Evolutionary conservation across 1,140 invertebrate genomes (phyloP).

Genomic region (Trichomalopsis sarcophagae): DNA sequence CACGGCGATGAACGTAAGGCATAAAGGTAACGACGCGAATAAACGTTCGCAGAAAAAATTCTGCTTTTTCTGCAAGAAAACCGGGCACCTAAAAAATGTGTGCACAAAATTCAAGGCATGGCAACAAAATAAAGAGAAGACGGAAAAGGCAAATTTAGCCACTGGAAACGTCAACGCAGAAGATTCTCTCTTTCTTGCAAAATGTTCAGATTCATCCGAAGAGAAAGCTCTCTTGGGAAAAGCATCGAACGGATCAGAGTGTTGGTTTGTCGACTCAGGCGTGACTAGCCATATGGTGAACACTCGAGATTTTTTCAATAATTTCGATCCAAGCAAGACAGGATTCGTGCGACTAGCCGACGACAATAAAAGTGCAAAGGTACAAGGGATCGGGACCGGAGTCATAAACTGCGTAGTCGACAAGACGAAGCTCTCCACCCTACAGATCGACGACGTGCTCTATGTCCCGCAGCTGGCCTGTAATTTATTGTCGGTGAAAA

Average conservation of each 20-base stretch:
- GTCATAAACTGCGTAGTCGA: too few relatives aligned
- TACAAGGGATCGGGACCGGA: too few relatives aligned
- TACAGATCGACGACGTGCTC: not conserved
- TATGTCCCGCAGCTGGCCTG: not conserved
- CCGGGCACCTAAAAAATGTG: conserved; percentile 44
- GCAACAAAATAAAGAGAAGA: conserved; percentile 42
- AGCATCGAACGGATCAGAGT: not conserved
- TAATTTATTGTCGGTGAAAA: conserved; percentile 27
- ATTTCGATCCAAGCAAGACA: not conserved
- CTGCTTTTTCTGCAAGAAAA: conserved; percentile 49
- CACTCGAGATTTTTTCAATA: not conserved
- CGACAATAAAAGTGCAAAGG: not conserved
- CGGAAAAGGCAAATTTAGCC: conserved; percentile 18
- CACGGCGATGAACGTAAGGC: conserved; percentile 35
- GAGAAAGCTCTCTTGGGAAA: not conserved
- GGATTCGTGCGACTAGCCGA: not conserved
- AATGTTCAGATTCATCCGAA: too few relatives aligned
- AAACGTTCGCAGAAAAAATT: not conserved
- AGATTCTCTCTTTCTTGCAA: not conserved
- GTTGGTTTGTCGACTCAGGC: conserved; percentile 14
- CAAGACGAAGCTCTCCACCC: not conserved
- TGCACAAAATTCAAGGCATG: conserved; percentile 6
- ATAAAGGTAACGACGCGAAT: not conserved
- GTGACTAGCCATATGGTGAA: conserved; percentile 19
- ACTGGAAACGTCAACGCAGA: too few relatives aligned